phyloP scores from a whole-genome alignment of 2,797 vertebrate species.

The Amphiprion clarkii region DNA sequence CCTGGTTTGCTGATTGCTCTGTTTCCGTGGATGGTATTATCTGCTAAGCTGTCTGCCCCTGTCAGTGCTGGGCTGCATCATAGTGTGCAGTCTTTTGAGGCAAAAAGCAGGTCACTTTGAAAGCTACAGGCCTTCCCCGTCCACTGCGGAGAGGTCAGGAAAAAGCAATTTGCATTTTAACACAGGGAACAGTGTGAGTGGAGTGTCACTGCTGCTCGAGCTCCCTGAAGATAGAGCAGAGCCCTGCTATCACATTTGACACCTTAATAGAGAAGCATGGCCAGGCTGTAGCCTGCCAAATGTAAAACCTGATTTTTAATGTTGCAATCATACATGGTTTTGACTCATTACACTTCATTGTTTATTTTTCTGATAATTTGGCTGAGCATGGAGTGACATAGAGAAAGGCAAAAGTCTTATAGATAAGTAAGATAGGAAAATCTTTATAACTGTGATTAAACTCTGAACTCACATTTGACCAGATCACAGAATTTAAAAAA shows the following conservation, averaged over 20 bases:
- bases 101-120: slow-evolving; percentile 73
- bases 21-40: slow-evolving; percentile 35
- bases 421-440: no score
- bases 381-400: neutral
- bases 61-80: slow-evolving; percentile 39
- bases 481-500: neutral
- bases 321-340: slow-evolving; percentile 7
- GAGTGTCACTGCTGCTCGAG: slow-evolving; percentile 43
- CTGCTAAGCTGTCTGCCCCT: slow-evolving; percentile 34
- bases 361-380: slow-evolving; percentile 20
- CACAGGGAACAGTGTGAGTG: slow-evolving; percentile 42
- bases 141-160: slow-evolving; percentile 59
- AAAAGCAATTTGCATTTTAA: slow-evolving; percentile 79
- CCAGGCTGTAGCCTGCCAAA: slow-evolving; percentile 20
- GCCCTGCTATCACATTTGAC: slow-evolving; percentile 61
- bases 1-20: slow-evolving; percentile 13
- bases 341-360: slow-evolving; percentile 21
- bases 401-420: neutral
- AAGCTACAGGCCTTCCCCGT: slow-evolving; percentile 47
- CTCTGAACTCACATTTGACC: neutral
- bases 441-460: neutral
- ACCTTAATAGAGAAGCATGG: slow-evolving; percentile 64
- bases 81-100: slow-evolving; percentile 43
- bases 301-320: slow-evolving; percentile 33
- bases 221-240: slow-evolving; percentile 62